Evolutionary conservation across 2,113 vertebrate genomes (phyloP).

Genomic region (Nematolebias whitei): DNA sequence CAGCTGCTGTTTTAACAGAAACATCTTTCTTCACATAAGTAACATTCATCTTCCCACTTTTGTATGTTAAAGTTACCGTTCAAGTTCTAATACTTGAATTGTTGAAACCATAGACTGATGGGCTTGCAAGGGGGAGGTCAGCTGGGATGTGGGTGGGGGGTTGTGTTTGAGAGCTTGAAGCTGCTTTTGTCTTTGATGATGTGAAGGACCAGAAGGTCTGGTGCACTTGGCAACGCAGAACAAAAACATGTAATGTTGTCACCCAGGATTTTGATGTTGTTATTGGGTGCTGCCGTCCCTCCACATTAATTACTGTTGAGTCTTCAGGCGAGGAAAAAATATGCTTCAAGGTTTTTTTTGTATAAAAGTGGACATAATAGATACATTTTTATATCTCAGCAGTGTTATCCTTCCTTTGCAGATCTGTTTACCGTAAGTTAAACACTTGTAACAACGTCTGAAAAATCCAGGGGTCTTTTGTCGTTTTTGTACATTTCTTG

Average conservation of each 20-base stretch:
- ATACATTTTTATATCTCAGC: no score
- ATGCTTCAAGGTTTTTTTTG: conserved; percentile 35
- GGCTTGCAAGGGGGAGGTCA: no score
- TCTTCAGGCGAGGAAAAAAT: conserved; percentile 35
- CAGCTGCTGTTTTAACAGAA: conserved; percentile 32
- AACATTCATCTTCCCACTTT: not conserved
- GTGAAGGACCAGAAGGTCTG: conserved; percentile 10
- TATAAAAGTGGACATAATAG: not conserved
- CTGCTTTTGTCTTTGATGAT: conserved; percentile 26
- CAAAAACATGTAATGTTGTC: conserved; percentile 51
- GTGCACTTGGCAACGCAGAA: conserved; percentile 8
- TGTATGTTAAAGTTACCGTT: not conserved
- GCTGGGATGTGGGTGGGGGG: not conserved
- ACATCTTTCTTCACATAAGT: conserved; percentile 27
- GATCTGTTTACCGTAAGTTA: no score
- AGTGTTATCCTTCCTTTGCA: not conserved
- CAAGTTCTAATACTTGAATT: conserved; percentile 8
- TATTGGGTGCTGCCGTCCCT: conserved; percentile 51
- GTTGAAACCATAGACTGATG: not conserved
- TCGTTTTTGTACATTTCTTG: no score
- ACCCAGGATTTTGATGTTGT: conserved; percentile 42
- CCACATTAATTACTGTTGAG: conserved; percentile 48
- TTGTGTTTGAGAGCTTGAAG: not conserved
- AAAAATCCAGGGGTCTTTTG: no score
- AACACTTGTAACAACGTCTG: no score